Base-by-base conservation (phyloP, 1,140 invertebrate genomes). In the Rhizoglyphus robini region DNA sequence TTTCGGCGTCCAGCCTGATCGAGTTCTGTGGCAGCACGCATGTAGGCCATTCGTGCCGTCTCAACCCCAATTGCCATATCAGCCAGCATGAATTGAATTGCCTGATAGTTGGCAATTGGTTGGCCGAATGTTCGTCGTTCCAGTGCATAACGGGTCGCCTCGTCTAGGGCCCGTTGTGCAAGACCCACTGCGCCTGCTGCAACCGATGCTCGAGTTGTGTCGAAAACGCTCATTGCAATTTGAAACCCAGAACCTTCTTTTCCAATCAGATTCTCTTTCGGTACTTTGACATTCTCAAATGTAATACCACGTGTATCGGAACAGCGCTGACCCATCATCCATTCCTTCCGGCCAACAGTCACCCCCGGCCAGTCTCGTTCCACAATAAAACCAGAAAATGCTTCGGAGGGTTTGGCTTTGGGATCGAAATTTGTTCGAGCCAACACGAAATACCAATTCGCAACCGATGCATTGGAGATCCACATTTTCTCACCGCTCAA, bases 401-500 rank as follows among this genome's bases (percentile, higher is more conserved):
- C 90, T 77, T 93, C 96, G 68, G 83, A 82, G 2, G 92, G 81
- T 27, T 92, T 83, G 63, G 81, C 80, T 78, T 96, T 96, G n/a
- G 92, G 92, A 76, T 97, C 90, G 2, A 88, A 82, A 76, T 92
- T 85, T 0, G 92, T 94, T 68, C 92, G 81, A 0, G 94, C 90
- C 60, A 98, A 77, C n/a, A 98, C 86, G 74, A 97, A 97, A 74
- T 93, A 83, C 93, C 93, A 98, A 75, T 90, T 94, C 31, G 94
- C 94, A 36, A 91, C 85, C 31, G 93, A 92, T 34, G 89, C 94
- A 75, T 96, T 96, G 41, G 94, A 97, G 69, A 98, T 98, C 95
- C 95, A 98, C 95, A 97, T 97, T 78, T 96, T 98, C 36, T 92
- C 88, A 13, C 95, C 95, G 79, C 97, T 97, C 8, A 98, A 72